These are phyloP conservation scores for Eristalis tenax DNA, from an alignment of 2,888 invertebrate species.

Conservation along the genomic window DNA sequence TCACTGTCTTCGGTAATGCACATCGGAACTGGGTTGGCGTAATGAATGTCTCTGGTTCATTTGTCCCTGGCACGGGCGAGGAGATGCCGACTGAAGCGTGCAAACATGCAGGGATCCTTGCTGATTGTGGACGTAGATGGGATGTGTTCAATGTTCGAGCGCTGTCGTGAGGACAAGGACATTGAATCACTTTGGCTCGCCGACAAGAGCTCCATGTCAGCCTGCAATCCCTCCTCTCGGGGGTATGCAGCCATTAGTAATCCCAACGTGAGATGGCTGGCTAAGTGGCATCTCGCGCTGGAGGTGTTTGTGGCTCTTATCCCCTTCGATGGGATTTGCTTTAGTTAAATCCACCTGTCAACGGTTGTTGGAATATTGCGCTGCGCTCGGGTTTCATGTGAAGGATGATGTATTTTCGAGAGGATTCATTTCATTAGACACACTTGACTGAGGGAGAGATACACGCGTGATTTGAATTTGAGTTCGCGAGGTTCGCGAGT, in stretches of 20 bases:
- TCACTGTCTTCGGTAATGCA: neutral
- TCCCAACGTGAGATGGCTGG: conserved; percentile 52
- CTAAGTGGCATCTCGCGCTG: conserved; percentile 14
- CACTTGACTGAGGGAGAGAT: neutral
- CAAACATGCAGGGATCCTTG: conserved; percentile 44
- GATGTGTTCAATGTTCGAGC: neutral
- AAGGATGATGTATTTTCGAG: neutral
- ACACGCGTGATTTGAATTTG: no score
- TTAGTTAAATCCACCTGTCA: conserved; percentile 1
- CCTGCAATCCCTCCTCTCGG: neutral
- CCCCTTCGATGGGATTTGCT: conserved; percentile 28
- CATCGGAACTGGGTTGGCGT: neutral
- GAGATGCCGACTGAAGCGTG: conserved; percentile 41
- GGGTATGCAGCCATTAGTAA: conserved; percentile 26
- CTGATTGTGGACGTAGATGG: neutral
- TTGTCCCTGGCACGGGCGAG: neutral
- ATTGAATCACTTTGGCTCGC: conserved; percentile 20
- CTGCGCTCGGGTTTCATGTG: neutral
- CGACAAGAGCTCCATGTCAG: neutral
- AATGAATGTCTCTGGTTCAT: neutral
- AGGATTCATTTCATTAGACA: neutral
- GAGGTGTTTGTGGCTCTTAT: conserved; percentile 30
- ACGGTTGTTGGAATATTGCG: neutral
- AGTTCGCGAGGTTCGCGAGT: no score
- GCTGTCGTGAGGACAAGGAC: neutral